Conservation (phyloP, 1,140 invertebrate species). For the Archegozetes longisetosus region DNA sequence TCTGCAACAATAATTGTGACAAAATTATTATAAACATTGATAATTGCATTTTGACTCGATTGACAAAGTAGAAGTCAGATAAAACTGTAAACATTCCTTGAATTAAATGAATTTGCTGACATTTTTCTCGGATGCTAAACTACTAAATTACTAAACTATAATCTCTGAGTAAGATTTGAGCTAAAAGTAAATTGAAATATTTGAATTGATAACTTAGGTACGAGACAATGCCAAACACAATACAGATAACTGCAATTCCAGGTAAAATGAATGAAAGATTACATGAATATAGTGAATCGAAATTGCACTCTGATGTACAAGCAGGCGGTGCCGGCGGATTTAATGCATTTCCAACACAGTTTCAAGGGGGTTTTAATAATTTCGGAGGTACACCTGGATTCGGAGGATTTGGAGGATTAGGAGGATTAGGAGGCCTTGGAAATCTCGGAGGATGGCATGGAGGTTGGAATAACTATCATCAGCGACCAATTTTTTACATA, state of each 20-base stretch:
- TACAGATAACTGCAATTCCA: neutral
- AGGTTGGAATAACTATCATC: neutral
- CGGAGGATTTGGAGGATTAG: neutral
- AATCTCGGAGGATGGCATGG: too few relatives aligned
- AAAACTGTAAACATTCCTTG: too few relatives aligned
- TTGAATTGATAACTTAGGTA: neutral
- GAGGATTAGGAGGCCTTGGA: neutral
- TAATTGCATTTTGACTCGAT: too few relatives aligned
- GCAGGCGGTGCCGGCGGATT: neutral
- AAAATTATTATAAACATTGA: too few relatives aligned
- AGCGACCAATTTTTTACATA: neutral
- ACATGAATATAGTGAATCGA: neutral
- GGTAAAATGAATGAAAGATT: neutral
- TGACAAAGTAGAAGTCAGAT: neutral
- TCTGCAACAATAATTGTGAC: too few relatives aligned
- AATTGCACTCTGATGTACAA: neutral
- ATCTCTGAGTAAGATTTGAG: too few relatives aligned
- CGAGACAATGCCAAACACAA: neutral
- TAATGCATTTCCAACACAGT: neutral
- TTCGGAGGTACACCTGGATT: neutral
- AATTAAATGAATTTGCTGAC: too few relatives aligned
- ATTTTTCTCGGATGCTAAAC: too few relatives aligned
- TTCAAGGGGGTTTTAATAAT: neutral
- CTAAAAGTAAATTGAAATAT: too few relatives aligned
- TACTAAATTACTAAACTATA: too few relatives aligned